These are phyloP conservation scores for Cheilosia soror DNA, from an alignment of 2,888 invertebrate species.

Conservation along the genomic window DNA sequence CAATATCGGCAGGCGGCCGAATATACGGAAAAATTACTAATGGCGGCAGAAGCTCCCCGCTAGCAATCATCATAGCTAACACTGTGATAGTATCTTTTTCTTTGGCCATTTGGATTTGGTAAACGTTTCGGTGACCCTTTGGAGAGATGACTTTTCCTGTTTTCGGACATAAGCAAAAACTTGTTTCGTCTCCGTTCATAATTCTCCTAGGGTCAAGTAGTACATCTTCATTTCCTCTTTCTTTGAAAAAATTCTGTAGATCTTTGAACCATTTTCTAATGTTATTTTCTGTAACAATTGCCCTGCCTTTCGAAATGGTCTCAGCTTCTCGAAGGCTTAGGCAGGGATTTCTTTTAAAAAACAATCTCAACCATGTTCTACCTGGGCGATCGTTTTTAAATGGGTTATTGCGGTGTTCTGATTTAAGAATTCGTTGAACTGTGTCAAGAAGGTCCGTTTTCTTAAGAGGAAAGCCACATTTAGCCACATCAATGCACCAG, in stretches of 20 bases:
- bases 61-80: no score
- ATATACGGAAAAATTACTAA: no score
- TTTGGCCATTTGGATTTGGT: no score
- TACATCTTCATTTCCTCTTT: slow-evolving; percentile 15
- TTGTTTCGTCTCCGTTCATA: slow-evolving; percentile 2
- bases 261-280: slow-evolving; percentile 10
- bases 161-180: background rate
- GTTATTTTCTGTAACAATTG: slow-evolving; percentile 16
- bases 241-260: slow-evolving; percentile 13
- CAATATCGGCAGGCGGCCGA: no score
- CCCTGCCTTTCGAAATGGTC: slow-evolving; percentile 2
- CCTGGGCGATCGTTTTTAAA: slow-evolving; percentile 1
- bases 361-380: slow-evolving; percentile 17
- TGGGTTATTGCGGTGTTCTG: background rate
- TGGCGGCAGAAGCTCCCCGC: no score
- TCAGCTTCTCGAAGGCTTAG: slow-evolving; percentile 8
- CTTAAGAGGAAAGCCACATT: no score
- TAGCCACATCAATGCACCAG: no score
- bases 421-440: background rate
- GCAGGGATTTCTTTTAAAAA: slow-evolving; percentile 10
- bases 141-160: no score
- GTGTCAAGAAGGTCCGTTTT: no score
- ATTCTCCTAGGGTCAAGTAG: slow-evolving; percentile 12
- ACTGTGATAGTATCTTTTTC: no score
- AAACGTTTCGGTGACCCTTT: no score